phyloP scores from a whole-genome alignment of 2,797 vertebrate genomes.

The Octomys mimax region DNA sequence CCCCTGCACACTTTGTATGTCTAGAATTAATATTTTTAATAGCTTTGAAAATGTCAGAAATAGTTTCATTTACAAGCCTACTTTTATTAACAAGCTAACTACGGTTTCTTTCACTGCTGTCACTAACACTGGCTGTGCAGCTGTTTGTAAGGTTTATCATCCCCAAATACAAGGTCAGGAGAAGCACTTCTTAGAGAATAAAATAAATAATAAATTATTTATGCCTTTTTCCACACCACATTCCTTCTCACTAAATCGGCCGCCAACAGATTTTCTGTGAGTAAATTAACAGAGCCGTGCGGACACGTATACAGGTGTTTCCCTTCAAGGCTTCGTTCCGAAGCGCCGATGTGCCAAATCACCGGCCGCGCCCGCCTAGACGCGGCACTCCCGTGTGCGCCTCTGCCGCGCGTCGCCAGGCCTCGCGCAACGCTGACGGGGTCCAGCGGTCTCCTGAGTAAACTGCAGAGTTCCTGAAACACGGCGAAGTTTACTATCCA shows the following conservation, averaged over 20 bases:
- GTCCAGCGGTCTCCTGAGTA: not conserved
- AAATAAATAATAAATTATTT: constrained; percentile 65
- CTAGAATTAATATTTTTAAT: constrained; percentile 12
- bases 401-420: not conserved
- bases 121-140: not conserved
- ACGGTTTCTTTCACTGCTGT: not conserved
- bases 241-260: constrained; percentile 66
- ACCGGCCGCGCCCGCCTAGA: constrained; percentile 22
- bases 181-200: constrained; percentile 34
- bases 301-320: constrained; percentile 70
- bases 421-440: not conserved
- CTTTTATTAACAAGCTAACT: not conserved
- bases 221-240: not conserved
- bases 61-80: not conserved
- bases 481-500: not conserved
- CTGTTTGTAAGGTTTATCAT: constrained; percentile 30
- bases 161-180: constrained; percentile 48
- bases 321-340: constrained; percentile 66
- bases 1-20: not conserved
- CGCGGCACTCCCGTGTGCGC: not conserved
- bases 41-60: constrained; percentile 38
- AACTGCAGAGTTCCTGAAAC: not conserved
- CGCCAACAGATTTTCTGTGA: not conserved
- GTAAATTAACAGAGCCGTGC: constrained; percentile 18
- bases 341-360: constrained; percentile 46